Evolutionary conservation across 2,888 invertebrate species (phyloP), one percentile per base, ranked within the genome.

Genomic region (Aspidapion aeneum): DNA sequence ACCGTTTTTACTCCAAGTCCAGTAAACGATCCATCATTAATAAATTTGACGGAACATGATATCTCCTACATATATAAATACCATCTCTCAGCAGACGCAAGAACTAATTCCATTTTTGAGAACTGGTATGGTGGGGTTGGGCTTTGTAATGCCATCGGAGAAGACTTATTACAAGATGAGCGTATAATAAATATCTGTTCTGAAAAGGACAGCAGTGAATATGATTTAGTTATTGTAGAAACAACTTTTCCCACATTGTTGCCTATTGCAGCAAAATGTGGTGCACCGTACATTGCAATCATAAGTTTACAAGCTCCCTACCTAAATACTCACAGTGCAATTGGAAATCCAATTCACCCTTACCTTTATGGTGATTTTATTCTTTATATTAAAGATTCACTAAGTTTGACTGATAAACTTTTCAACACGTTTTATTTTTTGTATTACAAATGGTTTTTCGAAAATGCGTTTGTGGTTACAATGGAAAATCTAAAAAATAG

Each of bases 351-450:
- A 1, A 63, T 68, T 49, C 71, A 69, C 52, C 70, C 73, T 16
- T 63, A 69, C 5, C 21, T 74, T 18, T 68, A 71, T 55, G 71
- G 72, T 1, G 74, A 75, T 58, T 65, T 72, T 60, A 63, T 72
- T 51, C 57, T 74, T 18, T 66, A 68, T 1, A 69, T 69, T 35
- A 55, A 68, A 18, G 68, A 68, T 3, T 21, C 57, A 3, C 69
- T 83, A 63, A 81, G 75, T 18, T 72, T 80, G 35, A 81, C 80
- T 35, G 76, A 80, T 62, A 66, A 75, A 56, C 57, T 74, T 5
- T 63, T 63, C 49, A 73, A 73, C 57, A 66, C 67, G 0, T 57
- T 68, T 12, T 73, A 72, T 61, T 67, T 69, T 18, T n/a, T 75
- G 12, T 72, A 70, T 67, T 58, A 63, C 5, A 67, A 72, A 57